These are phyloP conservation scores for Hemistola chrysoprasaria DNA, from an alignment of 2,888 invertebrate species.

Conservation along the genomic window DNA sequence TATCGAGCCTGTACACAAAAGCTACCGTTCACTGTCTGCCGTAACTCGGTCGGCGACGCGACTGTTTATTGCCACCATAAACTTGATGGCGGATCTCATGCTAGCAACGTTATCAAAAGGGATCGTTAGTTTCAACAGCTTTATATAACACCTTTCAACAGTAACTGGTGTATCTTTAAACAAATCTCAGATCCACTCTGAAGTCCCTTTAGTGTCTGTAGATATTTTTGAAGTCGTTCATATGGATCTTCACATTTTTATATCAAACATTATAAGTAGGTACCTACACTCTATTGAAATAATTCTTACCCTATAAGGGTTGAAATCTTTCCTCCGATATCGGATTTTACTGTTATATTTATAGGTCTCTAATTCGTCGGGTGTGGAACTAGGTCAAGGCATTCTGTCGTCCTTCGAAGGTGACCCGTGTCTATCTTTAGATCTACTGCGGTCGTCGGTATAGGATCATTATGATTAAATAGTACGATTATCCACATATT, in stretches of 20 bases:
- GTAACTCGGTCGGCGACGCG: conserved; percentile 3
- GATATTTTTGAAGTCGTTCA: too few relatives aligned
- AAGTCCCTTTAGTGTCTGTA: too few relatives aligned
- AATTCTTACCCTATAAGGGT: too few relatives aligned
- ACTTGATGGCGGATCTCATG: background rate
- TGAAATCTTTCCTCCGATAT: conserved; percentile 1
- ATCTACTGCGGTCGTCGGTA: background rate
- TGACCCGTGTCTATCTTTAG: background rate
- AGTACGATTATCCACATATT: too few relatives aligned
- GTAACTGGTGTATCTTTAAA: too few relatives aligned
- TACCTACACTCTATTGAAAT: too few relatives aligned
- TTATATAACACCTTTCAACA: too few relatives aligned
- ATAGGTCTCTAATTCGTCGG: conserved; percentile 2
- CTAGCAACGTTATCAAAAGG: conserved; percentile 2
- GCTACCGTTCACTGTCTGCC: conserved; percentile 3
- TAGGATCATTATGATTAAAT: too few relatives aligned
- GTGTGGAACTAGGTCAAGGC: conserved; percentile 12
- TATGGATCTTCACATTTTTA: too few relatives aligned
- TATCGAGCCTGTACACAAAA: too few relatives aligned
- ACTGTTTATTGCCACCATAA: conserved; percentile 9
- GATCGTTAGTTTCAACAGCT: background rate
- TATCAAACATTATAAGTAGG: too few relatives aligned
- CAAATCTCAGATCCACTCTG: too few relatives aligned
- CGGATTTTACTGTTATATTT: conserved; percentile 1
- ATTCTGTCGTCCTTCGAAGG: conserved; percentile 6